Evolutionary conservation across 2,113 vertebrate genomes (phyloP), one percentile per base, ranked within the genome.

Genomic region (Accipiter virgatus): DNA sequence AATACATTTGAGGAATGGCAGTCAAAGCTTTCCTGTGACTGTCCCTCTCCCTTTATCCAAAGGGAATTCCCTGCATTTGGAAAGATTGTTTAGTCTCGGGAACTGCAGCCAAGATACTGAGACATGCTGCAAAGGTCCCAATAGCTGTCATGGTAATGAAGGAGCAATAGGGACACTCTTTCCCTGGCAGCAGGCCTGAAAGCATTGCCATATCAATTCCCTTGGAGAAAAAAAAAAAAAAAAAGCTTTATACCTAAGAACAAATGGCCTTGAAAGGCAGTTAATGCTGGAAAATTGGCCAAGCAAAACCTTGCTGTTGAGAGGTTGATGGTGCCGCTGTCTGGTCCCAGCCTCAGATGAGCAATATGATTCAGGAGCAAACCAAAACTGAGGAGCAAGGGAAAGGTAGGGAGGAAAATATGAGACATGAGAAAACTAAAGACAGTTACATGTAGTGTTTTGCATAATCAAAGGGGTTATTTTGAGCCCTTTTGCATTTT

Each of bases 1-100:
- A 72, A 43, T 29, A 67, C 11, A 5, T 45, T 2, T 83, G 45
- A 83, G 74, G 62, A 91, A 55, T n/a, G 70, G 11, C 59, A 90
- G 62, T 58, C 32, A n/a, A 6, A 80, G 81, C 61, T 65, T 82
- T 70, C 81, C 93, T 42, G 32, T 77, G 87, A 32, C 15, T 3
- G 81, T 71, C 65, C 52, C 56, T 70, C 40, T 55, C 31, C 56
- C 68, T 71, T 68, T 68, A 78, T 88, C 81, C 34, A 1, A 61
- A 85, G 92, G 86, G 92, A 95, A 86, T 89, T 94, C 94, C 96
- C 91, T 96, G 84, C 52, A 8, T 94, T 95, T 94, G 73, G 94
- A 81, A 93, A 87, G 81, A 77, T 53, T 91, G 72, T 79, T 94
- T n/a, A 48, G 81, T 47, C 86, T 92, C 2, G 0, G 86, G 90